phyloP scores from a whole-genome alignment of 2,113 vertebrate species.

The Scortum barcoo region DNA sequence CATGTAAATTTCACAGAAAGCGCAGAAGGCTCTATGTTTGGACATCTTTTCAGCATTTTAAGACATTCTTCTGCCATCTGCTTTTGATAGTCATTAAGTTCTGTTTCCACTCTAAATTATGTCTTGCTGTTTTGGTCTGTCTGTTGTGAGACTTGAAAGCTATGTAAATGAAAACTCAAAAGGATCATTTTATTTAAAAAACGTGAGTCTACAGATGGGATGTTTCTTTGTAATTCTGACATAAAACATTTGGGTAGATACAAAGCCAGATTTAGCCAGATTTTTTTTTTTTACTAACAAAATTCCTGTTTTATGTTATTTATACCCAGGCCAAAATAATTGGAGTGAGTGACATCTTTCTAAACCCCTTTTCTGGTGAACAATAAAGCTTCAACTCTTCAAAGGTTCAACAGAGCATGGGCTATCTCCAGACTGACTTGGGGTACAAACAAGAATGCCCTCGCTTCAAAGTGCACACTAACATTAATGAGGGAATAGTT shows the following conservation, averaged over 20 bases:
- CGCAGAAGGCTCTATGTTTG: conserved; percentile 51
- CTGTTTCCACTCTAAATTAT: conserved; percentile 67
- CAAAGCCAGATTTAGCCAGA: conserved; percentile 20
- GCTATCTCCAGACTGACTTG: conserved; percentile 47
- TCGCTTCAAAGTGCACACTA: conserved; percentile 47
- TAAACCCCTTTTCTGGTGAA: conserved; percentile 29
- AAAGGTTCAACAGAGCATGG: conserved; percentile 42
- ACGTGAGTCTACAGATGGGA: conserved; percentile 55
- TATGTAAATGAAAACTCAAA: conserved; percentile 67
- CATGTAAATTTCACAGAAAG: conserved; percentile 14
- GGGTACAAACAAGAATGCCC: conserved; percentile 56
- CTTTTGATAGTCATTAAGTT: conserved; percentile 68
- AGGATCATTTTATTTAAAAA: conserved; percentile 65
- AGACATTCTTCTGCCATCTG: conserved; percentile 75
- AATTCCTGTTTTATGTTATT: conserved; percentile 46
- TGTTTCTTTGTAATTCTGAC: conserved; percentile 57
- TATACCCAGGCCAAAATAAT: conserved; percentile 22
- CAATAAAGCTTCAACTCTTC: conserved; percentile 40
- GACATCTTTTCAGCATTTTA: conserved; percentile 51
- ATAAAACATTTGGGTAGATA: conserved; percentile 50
- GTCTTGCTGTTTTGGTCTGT: conserved; percentile 46
- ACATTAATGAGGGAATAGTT: conserved; percentile 70
- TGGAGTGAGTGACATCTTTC: conserved; percentile 30
- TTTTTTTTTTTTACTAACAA: conserved; percentile 15
- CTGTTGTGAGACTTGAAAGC: conserved; percentile 66